phyloP scores from a whole-genome alignment of 2,113 vertebrate genomes.

The Ranitomeya variabilis region DNA sequence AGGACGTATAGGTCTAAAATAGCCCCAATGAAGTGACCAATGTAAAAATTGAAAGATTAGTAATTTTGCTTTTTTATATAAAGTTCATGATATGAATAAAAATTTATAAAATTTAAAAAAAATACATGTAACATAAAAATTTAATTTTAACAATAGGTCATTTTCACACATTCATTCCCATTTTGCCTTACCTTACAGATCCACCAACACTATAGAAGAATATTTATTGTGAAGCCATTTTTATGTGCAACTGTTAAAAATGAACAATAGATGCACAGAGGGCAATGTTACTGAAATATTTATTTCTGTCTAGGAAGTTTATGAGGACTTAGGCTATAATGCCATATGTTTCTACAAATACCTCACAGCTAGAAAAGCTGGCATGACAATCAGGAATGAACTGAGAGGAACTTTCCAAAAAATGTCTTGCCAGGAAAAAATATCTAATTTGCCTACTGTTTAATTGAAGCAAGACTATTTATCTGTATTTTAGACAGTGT shows the following conservation, averaged over 20 bases:
- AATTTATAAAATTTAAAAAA: too few relatives aligned
- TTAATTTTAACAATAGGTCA: too few relatives aligned
- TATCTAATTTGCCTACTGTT: conserved; percentile 16
- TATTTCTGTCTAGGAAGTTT: conserved; percentile 14
- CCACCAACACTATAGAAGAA: background rate
- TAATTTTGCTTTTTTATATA: too few relatives aligned
- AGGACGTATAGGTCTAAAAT: too few relatives aligned
- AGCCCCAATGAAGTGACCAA: too few relatives aligned
- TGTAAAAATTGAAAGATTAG: too few relatives aligned
- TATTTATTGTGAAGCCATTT: background rate
- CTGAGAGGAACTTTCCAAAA: background rate
- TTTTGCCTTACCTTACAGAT: background rate
- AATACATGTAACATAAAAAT: too few relatives aligned
- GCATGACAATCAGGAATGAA: background rate
- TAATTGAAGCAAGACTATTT: background rate
- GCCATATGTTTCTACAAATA: conserved; percentile 22
- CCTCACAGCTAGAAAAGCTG: conserved; percentile 9
- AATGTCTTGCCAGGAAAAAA: background rate
- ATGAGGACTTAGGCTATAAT: background rate
- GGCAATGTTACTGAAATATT: background rate
- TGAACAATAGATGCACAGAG: background rate
- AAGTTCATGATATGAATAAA: too few relatives aligned
- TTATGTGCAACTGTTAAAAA: background rate
- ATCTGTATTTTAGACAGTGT: background rate
- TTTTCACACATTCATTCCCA: too few relatives aligned